A percentile compares a stretch with the other conserved stretches of the same genome.
Conservation (phyloP, 2,888 invertebrate genomes). For the Zhuqinia jingwanae region DNA sequence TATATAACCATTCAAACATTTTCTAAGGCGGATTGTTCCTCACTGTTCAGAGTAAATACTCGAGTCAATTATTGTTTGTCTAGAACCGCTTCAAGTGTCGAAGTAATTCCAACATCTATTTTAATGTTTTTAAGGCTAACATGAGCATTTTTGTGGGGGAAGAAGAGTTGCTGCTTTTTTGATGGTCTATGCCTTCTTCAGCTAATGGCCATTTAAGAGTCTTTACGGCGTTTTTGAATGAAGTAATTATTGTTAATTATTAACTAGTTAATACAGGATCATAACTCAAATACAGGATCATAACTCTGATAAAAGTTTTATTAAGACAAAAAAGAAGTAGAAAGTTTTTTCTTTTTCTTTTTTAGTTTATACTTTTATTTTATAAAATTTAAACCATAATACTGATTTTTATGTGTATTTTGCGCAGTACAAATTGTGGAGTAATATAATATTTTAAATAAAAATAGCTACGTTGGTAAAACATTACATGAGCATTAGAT, state of each 20-base stretch:
- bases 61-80: neutral
- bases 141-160: neutral
- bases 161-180: neutral
- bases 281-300: neutral
- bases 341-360: too few relatives aligned
- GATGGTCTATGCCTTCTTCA: neutral
- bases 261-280: constrained; percentile 39
- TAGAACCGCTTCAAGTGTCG: neutral
- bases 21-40: too few relatives aligned
- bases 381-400: too few relatives aligned
- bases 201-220: neutral
- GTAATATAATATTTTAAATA: too few relatives aligned
- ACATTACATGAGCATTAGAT: too few relatives aligned
- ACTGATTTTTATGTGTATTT: too few relatives aligned
- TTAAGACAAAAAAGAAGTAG: constrained; percentile 33
- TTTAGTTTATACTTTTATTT: too few relatives aligned
- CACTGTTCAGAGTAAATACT: neutral
- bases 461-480: too few relatives aligned
- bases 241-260: constrained; percentile 51
- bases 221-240: constrained; percentile 13
- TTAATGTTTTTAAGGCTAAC: too few relatives aligned
- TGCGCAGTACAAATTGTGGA: too few relatives aligned
- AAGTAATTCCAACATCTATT: neutral
- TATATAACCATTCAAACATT: too few relatives aligned
- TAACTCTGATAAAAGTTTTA: constrained; percentile 10